Evolutionary conservation across 2,797 vertebrate species (phyloP), one percentile per base, ranked within the genome.

Genomic region (Geotria australis): DNA sequence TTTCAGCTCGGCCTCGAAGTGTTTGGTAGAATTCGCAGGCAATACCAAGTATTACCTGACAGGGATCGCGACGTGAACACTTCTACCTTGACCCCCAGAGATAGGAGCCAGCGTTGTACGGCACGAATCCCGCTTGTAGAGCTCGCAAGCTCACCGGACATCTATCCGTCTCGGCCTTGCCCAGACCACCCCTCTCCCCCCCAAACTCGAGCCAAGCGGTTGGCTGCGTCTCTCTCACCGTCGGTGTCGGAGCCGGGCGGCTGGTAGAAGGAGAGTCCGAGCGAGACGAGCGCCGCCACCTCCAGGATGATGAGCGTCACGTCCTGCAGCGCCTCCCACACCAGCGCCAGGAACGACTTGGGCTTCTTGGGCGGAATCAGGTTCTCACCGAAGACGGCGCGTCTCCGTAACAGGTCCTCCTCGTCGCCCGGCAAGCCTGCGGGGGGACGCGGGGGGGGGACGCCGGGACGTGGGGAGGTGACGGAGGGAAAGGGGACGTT

Each of bases 291-390:
- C 69, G 89, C 89, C 13, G 89, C 88, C 1, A 98, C 80, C 71
- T 89, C 84, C 69, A 98, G 70, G 66, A 98, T 94, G 64, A 98
- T 95, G 46, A 98, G 79, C 0, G 89, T 98, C 63, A 94, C 84
- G 24, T 98, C 89, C 68, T 98, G 89, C 61, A 95, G 75, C 1
- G 89, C 89, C 67, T 95, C 89, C 89, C 89, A 95, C 64, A 98
- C 86, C 69, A 98, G 74, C 69, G 80, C 76, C 69, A 95, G 71
- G 72, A 95, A 98, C 1, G 86, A 83, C 75, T 98, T 94, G 63
- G 88, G 38, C 70, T 82, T 91, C 64, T 89, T 95, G 1, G 88
- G 88, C n/a, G 89, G 89, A 56, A 98, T 98, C 57, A 93, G 72
- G 65, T 98, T 98, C 65, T 76, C 71, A 3, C 89, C 89, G 2